Base-by-base conservation (phyloP, 2,113 vertebrate genomes). In the Oreotrochilus melanogaster region DNA sequence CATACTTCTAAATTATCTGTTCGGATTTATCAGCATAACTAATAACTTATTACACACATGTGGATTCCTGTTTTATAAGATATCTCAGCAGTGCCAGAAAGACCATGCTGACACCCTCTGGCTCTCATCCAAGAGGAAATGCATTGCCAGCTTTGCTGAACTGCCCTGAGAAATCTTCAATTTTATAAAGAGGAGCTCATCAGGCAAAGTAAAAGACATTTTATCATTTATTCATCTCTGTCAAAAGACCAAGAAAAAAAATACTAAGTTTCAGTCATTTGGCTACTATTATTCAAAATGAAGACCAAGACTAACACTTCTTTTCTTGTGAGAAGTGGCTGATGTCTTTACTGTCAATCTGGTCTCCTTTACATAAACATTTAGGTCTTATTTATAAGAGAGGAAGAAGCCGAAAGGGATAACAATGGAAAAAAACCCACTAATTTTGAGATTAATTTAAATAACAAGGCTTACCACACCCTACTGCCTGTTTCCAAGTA, bases 31-130 rank as follows among this genome's bases (percentile, higher is more conserved):
- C 91, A 91, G 61, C 39, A 53, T 43, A 58, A 73, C 72, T 71
- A 71, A 25, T n/a, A n/a, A 89, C 86, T 86, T 92, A 91, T 93
- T 71, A 57, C 64, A 71, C 35, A 81, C 53, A 75, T 53, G 60
- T 81, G 87, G 89, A 91, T 84, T 85, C 91, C 73, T 89, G 86
- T 57, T 89, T 79, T 72, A 65, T 45, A 87, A 76, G 92, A 71
- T 42, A 47, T n/a, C 75, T 9, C 61, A 78, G 74, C 76, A 64
- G 69, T 53, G 91, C 61, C 88, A 95, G 75, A 88, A 93, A 0
- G 18, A 81, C 86, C 86, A 74, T 7, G 15, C 66, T 79, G 86
- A 86, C 94, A 94, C 86, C 51, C 78, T 89, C 74, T 89, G 87
- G 65, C 70, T 82, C 54, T 88, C 74, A 76, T 27, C 69, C 76